Evolutionary conservation across 2,888 invertebrate genomes (phyloP).

Genomic region (Drosophila algonquin): DNA sequence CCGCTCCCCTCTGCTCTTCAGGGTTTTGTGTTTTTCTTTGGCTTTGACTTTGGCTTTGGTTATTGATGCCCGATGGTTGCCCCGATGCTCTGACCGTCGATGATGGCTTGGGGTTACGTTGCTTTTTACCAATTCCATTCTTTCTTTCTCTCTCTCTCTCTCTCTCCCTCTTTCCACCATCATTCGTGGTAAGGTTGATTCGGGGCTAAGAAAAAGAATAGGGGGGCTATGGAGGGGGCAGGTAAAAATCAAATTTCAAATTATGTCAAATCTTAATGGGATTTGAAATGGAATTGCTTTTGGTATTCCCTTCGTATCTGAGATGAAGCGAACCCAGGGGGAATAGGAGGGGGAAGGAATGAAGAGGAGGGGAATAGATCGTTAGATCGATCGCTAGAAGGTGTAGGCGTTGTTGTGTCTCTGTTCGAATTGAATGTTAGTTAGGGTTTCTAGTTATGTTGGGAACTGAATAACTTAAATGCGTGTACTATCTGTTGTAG

Average conservation of each 20-base stretch:
- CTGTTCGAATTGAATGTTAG: no score
- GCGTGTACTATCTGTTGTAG: background rate
- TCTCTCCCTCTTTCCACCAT: slow-evolving; percentile 23
- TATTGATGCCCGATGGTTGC: slow-evolving; percentile 69
- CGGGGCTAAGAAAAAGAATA: slow-evolving; percentile 13
- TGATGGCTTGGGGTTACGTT: slow-evolving; percentile 73
- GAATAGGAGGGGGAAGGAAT: slow-evolving; percentile 3
- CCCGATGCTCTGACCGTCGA: slow-evolving; percentile 62
- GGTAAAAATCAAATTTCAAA: slow-evolving; percentile 66
- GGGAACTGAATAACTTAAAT: background rate
- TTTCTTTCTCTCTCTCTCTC: slow-evolving; percentile 11
- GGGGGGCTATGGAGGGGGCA: slow-evolving; percentile 9
- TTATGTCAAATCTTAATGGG: slow-evolving; percentile 79
- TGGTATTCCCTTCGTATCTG: slow-evolving; percentile 40
- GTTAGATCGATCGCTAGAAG: slow-evolving; percentile 26
- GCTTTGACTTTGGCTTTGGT: slow-evolving; percentile 41
- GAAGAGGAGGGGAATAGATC: background rate
- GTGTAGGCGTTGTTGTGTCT: slow-evolving; percentile 34
- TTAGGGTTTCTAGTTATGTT: background rate
- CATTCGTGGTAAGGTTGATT: slow-evolving; percentile 12
- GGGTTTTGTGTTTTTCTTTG: slow-evolving; percentile 31
- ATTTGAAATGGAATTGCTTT: slow-evolving; percentile 68
- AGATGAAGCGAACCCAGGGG: slow-evolving; percentile 26
- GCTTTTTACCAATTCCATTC: slow-evolving; percentile 53
- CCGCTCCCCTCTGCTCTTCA: slow-evolving; percentile 21